Evolutionary conservation across 2,113 vertebrate genomes (phyloP).

Genomic region (Hyaena hyaena): DNA sequence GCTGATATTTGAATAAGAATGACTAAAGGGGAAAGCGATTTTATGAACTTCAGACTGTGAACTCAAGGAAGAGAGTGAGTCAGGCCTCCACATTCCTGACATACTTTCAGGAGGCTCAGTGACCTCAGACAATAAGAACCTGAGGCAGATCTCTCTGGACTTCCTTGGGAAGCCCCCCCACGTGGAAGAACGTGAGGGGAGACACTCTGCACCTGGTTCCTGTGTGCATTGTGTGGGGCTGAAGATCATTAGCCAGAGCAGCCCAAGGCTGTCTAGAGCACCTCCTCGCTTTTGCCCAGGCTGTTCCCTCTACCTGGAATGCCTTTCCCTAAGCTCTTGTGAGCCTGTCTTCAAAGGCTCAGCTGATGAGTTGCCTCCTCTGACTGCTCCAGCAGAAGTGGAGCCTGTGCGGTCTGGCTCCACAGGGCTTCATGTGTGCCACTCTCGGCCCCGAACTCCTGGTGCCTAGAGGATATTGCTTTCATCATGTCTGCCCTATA

Average conservation of each 20-base stretch:
- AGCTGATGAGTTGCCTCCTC: neutral
- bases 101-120: constrained; percentile 73
- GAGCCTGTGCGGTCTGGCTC: neutral
- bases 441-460: neutral
- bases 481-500: neutral
- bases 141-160: neutral
- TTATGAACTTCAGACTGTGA: constrained; percentile 78
- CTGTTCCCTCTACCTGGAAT: neutral
- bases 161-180: constrained; percentile 61
- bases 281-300: neutral
- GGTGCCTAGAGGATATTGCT: neutral
- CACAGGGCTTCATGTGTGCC: neutral
- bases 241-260: no score
- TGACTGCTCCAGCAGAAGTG: neutral
- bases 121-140: constrained; percentile 79
- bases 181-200: neutral
- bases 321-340: neutral
- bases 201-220: neutral
- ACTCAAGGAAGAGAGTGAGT: constrained; percentile 78
- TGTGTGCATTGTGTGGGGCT: neutral
- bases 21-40: constrained; percentile 69
- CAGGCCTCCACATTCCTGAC: constrained; percentile 76
- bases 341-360: neutral
- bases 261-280: neutral
- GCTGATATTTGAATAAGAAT: constrained; percentile 74